Evolutionary conservation across 2,113 vertebrate species (phyloP), one percentile per base, ranked within the genome.

Genomic region (Scolopax mira): DNA sequence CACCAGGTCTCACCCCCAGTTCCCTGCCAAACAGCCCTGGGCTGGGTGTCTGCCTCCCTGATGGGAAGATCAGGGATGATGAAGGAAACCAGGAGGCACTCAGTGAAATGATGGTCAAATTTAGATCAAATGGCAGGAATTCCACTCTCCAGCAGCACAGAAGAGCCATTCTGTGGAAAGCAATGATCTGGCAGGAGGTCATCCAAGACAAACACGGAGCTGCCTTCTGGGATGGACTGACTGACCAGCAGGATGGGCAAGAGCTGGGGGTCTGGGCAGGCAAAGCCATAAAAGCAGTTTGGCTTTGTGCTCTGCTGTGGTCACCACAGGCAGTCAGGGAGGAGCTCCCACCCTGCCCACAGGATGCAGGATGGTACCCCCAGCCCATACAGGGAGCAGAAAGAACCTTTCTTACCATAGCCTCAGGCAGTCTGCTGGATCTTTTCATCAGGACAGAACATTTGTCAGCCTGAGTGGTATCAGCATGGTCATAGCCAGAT

Each of bases 91-190:
- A 22, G 65, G 88, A 95, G 55, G 73, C 57, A 48, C 31, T 90
- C 1, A 0, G 65, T 86, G 79, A 84, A 84, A 74, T 0, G 10
- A 51, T 3, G 1, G 77, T 79, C 54, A 65, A 88, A 90, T 83
- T 88, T 44, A 86, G 94, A 96, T 93, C 88, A 94, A 96, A 94
- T 3, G 3, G 65, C 93, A 95, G 94, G 92, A 96, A 97, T 89
- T 88, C 61, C 6, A 0, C 90, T 64, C 75, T 71, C 1, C 1
- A 7, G 60, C 92, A 55, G 69, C 2, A 6, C 46, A 28, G 69
- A 41, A 78, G 60, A 69, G 79, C 64, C 1, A 0, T 3, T 8
- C 82, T 52, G 55, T 57, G 94, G 64, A 92, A 90, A 75, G n/a
- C 88, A 31, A 61, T 83, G 57, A 55, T 54, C 57, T 7, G 30